phyloP scores from a whole-genome alignment of 2,888 invertebrate genomes.

The Leptopilina syphax region DNA sequence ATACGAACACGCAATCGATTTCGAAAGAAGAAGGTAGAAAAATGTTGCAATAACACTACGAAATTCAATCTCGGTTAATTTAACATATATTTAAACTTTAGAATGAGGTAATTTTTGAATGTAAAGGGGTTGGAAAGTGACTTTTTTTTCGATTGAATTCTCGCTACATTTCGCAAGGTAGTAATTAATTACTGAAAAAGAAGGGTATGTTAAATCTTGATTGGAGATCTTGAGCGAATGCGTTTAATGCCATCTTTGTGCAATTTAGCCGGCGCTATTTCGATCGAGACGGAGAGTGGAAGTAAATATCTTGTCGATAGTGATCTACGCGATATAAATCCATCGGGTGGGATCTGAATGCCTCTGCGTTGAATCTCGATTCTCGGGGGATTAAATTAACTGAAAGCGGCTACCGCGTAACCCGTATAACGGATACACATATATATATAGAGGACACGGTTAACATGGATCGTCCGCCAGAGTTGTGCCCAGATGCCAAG shows the following conservation, averaged over 20 bases:
- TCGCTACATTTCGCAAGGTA: conserved; percentile 28
- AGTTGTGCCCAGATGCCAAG: conserved; percentile 66
- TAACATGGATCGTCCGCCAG: conserved; percentile 54
- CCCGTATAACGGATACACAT: conserved; percentile 17
- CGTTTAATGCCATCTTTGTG: conserved; percentile 58
- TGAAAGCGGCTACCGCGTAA: conserved; percentile 54
- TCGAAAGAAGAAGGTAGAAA: too few relatives aligned
- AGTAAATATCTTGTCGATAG: conserved; percentile 67
- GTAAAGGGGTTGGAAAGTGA: background rate
- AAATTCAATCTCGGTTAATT: background rate
- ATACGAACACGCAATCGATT: too few relatives aligned
- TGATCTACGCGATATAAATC: conserved; percentile 70
- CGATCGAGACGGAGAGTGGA: conserved; percentile 60
- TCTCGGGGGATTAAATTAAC: conserved; percentile 60
- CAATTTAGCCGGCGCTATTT: conserved; percentile 60
- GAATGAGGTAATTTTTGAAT: conserved; percentile 5
- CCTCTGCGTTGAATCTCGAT: conserved; percentile 55
- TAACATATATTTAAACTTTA: background rate
- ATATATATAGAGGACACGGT: conserved; percentile 42
- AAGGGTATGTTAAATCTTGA: conserved; percentile 44
- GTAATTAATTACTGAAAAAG: conserved; percentile 28
- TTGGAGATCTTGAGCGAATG: conserved; percentile 48
- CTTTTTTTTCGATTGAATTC: background rate
- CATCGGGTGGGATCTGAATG: conserved; percentile 65
- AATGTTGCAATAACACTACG: background rate